Base-by-base conservation (phyloP, 2,797 vertebrate species). In the Pitangus sulphuratus region DNA sequence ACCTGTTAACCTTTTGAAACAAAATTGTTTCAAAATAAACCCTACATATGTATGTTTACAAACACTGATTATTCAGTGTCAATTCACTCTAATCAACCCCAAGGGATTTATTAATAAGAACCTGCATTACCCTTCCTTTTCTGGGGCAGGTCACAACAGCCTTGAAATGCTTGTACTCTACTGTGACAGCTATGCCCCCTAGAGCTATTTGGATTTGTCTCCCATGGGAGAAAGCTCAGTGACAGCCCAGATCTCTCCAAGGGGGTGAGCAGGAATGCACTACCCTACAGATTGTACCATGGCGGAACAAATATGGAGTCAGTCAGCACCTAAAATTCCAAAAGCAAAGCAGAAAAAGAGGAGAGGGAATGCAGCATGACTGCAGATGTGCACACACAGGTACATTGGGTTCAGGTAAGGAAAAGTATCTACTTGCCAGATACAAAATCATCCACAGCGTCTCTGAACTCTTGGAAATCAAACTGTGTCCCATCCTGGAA, bases 381-480 rank as follows among this genome's bases (percentile, higher is more conserved):
- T 47, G 17, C 11, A 51, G 15, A 68, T 12, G 3, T 30, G 24
- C 8, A 45, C 18, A 20, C 0, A 0, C 5, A 81, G 22, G 10
- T 3, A 1, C 3, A 0, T 50, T 68, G 48, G 25, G 25, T 12
- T 72, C 47, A 70, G 6, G 6, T 39, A 45, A 65, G 30, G 42
- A 68, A 81, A 89, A 84, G 31, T 48, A 64, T 81, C 31, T 82
- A 95, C 98, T 98, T 97, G 98, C 99, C 99, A 97, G 98, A 95
- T 51, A 98, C 96, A 56, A 99, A 98, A 72, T 98, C 98, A 92
- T 98, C 92, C 1, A 98, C 98, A 16, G 98, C 98, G 87, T 98
- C 98, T 89, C 98, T 97, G 97, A 99, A 98, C 21, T 98, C 97
- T 77, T 98, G 98, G 82, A 98, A 98, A 57, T 98, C 97, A 75